A percentile compares a stretch with the other conserved stretches of the same genome.
Conservation (phyloP, 2,113 vertebrate genomes). For the Sinocyclocheilus maitianheensis region DNA sequence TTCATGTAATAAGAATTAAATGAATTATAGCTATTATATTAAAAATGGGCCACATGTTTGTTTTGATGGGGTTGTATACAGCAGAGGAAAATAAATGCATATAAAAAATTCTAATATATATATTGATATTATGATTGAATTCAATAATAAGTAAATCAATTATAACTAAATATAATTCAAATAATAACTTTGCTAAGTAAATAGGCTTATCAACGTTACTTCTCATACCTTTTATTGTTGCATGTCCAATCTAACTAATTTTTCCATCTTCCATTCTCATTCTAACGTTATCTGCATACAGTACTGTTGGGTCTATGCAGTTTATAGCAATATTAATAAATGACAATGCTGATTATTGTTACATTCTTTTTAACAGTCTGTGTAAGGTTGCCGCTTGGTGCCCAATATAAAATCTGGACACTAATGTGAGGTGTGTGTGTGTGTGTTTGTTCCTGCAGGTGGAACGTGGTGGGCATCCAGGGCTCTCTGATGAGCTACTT, state of each 20-base stretch:
- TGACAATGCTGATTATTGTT: neutral
- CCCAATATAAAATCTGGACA: neutral
- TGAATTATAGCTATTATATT: neutral
- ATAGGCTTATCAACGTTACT: neutral
- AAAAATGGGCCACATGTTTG: neutral
- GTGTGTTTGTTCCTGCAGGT: constrained; percentile 73
- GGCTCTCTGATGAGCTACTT: constrained; percentile 94
- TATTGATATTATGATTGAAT: neutral
- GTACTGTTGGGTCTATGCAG: neutral
- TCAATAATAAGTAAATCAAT: neutral
- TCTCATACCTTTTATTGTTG: neutral
- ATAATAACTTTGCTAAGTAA: neutral
- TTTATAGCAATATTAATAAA: neutral
- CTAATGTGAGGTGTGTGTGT: constrained; percentile 10
- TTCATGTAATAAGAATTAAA: neutral
- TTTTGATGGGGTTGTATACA: neutral
- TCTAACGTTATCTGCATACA: neutral
- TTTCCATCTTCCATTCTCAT: neutral
- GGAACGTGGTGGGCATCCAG: constrained; percentile 95
- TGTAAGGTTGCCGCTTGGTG: neutral
- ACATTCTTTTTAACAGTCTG: neutral
- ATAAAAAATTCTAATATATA: neutral
- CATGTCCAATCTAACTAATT: neutral
- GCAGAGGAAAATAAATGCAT: neutral
- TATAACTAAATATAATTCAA: neutral